Base-by-base conservation (phyloP, 2,888 invertebrate species). In the Uloborus plumipes region DNA sequence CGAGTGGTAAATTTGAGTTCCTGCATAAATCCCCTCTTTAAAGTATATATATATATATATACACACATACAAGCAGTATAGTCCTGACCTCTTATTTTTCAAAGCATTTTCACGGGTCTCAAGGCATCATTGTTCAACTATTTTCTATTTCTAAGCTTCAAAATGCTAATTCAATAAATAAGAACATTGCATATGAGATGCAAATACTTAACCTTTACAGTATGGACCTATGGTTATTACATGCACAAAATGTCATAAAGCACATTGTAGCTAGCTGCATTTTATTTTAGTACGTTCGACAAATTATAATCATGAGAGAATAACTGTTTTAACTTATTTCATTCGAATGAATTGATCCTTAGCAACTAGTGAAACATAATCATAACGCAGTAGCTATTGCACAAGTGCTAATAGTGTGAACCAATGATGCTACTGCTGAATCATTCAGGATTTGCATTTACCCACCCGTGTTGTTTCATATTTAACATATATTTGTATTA, bases 1-100 rank as follows among this genome's bases (percentile, higher is more conserved):
- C 53, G 61, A 53, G 73, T 76, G 76, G 81, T 82, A 82, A 77
- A 77, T 83, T 83, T 83, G 55, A 76, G 83, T 83, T 83, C 83
- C 83, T 83, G 77, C 73, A 66, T 77, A 72, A 67, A 61, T 66
- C 66, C 61, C 71, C 72, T 51, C 64, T 64, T 73, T 64, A 51
- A 62, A 47, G 16, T 64, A 73, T 64, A 73, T 62, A 53, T 18
- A 64, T 20, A 73, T 64, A 73, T 64, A 73, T 62, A 53, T 18
- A 64, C 18, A 73, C 16, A 73, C 31, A 73, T 18, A 22, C 31
- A 31, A 53, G 53, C 22, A 64, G 22, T 53, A 39, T 65, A 74
- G 47, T 58, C 14, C 65, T 58, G 51, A 62, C 72, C 59, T 49
- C 72, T 71, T 47, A 26, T 31, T 39, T 73, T 22, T 26, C 50